These are phyloP conservation scores for Rhyacichthys aspro DNA, from an alignment of 2,797 vertebrate species.

Conservation along the genomic window DNA sequence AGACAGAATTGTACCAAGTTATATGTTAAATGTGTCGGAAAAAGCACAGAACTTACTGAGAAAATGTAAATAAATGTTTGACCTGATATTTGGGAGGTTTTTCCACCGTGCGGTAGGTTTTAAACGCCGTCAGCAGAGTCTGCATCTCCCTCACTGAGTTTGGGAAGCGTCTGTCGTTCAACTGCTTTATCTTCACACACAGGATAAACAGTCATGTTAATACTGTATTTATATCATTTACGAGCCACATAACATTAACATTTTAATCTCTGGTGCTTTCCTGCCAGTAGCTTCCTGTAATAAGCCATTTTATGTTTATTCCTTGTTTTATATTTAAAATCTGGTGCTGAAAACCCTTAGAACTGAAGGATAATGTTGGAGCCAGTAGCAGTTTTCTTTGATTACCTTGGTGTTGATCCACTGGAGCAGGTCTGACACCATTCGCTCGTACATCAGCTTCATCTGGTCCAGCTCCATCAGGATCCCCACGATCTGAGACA, in stretches of 20 bases:
- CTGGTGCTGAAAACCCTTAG: no score
- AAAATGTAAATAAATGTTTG: neutral
- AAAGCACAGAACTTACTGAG: no score
- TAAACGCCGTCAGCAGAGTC: conserved; percentile 83
- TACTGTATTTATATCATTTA: no score
- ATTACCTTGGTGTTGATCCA: conserved; percentile 86
- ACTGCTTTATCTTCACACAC: conserved; percentile 68
- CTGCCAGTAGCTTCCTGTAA: no score
- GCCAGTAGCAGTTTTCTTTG: no score
- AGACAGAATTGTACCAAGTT: no score
- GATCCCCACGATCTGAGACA: conserved; percentile 82
- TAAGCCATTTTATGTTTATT: no score
- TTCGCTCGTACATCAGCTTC: conserved; percentile 80
- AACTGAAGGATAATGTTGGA: no score
- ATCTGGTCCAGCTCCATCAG: conserved; percentile 84
- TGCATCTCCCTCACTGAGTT: conserved; percentile 85
- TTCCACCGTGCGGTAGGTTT: conserved; percentile 86
- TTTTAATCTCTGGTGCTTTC: no score
- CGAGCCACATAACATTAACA: no score
- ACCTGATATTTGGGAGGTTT: conserved; percentile 88
- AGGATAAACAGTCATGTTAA: neutral
- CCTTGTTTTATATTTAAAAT: no score
- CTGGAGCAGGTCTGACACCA: conserved; percentile 83
- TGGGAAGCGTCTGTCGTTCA: conserved; percentile 84
- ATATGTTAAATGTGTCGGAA: no score